Conservation (phyloP, 2,797 vertebrate species). For the Oreonectes daqikongensis region DNA sequence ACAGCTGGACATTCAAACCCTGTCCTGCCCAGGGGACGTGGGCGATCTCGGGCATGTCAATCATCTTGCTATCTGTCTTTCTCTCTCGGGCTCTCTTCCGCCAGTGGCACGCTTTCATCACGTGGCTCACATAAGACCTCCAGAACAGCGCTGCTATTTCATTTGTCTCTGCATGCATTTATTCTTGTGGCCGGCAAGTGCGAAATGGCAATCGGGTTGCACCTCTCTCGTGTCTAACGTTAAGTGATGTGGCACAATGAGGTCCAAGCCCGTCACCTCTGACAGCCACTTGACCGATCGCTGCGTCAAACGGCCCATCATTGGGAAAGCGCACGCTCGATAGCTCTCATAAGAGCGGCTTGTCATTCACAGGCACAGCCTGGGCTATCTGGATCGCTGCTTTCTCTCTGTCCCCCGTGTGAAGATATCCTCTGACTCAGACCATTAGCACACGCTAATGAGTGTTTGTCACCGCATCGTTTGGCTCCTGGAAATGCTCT, state of each 20-base stretch:
- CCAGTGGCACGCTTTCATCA: neutral
- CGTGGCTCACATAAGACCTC: neutral
- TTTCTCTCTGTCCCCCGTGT: constrained; percentile 2
- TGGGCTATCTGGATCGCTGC: constrained; percentile 17
- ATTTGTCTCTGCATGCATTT: constrained; percentile 10
- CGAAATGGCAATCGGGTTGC: constrained; percentile 28
- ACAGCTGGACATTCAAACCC: constrained; percentile 30
- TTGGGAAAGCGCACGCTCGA: constrained; percentile 25
- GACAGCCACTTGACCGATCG: constrained; percentile 54
- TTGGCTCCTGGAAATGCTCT: constrained; percentile 30
- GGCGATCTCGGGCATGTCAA: constrained; percentile 37
- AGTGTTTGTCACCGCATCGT: constrained; percentile 26
- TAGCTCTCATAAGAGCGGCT: constrained; percentile 25
- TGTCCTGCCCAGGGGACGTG: constrained; percentile 36
- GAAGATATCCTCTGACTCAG: constrained; percentile 37
- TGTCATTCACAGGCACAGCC: constrained; percentile 43
- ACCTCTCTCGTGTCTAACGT: constrained; percentile 39
- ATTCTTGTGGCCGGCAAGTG: constrained; percentile 34
- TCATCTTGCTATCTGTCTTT: constrained; percentile 25
- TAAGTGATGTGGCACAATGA: constrained; percentile 46
- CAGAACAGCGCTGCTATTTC: neutral
- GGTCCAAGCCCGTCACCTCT: constrained; percentile 41
- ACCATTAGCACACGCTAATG: constrained; percentile 51
- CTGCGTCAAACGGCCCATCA: constrained; percentile 51
- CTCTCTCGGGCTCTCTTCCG: constrained; percentile 21